Conservation (phyloP, 2,797 vertebrate genomes). For the Dicrostonyx torquatus region DNA sequence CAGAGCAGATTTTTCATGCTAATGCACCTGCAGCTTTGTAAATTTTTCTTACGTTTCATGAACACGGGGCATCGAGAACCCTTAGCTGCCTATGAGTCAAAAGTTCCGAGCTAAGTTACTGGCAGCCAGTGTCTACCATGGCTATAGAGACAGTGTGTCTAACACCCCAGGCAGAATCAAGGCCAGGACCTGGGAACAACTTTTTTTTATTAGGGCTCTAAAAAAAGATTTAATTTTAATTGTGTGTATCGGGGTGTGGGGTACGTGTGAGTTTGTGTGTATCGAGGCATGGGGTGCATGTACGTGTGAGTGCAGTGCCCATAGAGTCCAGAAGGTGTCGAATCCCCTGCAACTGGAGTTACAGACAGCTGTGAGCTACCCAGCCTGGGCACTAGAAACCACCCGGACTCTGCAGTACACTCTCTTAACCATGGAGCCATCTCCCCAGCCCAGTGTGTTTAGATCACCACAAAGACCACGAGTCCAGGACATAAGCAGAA, state of each 20-base stretch:
- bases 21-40: not conserved
- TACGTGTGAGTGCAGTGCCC: not conserved
- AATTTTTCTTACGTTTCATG: not conserved
- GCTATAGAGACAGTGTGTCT: not conserved
- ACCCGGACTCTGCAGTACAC: not conserved
- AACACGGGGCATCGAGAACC: not conserved
- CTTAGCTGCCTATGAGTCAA: not conserved
- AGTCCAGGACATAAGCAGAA: not conserved
- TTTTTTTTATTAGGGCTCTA: not conserved
- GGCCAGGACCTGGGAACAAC: not conserved
- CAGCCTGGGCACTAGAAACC: not conserved
- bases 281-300: rapidly evolving
- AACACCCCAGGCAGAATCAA: not conserved
- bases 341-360: not conserved
- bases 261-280: not conserved
- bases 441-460: not conserved
- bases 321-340: not conserved
- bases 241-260: not conserved
- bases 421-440: not conserved
- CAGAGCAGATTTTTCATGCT: not conserved
- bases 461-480: not conserved
- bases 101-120: not conserved
- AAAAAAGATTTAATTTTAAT: not conserved
- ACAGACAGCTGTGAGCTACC: not conserved
- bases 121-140: not conserved